phyloP scores from a whole-genome alignment of 2,888 invertebrate genomes.

The Mallateleia sp. region DNA sequence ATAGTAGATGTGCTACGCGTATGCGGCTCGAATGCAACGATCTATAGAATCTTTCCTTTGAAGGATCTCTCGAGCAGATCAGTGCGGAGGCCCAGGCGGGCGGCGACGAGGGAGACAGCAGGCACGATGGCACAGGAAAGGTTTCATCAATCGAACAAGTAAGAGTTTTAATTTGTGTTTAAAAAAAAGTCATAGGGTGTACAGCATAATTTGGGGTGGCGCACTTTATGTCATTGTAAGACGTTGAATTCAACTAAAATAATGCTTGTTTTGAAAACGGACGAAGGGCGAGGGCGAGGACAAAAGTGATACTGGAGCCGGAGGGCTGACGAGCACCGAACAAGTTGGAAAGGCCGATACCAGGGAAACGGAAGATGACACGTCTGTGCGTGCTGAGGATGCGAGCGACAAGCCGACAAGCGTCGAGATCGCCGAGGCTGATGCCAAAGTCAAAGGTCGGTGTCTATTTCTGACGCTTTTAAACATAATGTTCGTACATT shows the following conservation, averaged over 20 bases:
- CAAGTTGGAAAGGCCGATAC: conserved; percentile 50
- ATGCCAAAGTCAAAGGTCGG: conserved; percentile 72
- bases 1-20: conserved; percentile 83
- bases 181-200: too few relatives aligned
- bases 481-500: not conserved
- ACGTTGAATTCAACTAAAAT: conserved; percentile 26
- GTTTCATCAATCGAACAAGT: conserved; percentile 77
- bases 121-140: conserved; percentile 55
- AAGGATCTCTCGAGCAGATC: conserved; percentile 88
- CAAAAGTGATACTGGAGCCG: conserved; percentile 53
- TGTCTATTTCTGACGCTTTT: conserved; percentile 14
- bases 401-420: conserved; percentile 59
- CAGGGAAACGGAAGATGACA: conserved; percentile 66
- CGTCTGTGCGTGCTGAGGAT: conserved; percentile 67
- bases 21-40: conserved; percentile 84
- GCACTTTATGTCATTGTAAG: too few relatives aligned
- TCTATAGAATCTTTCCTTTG: conserved; percentile 87
- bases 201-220: not conserved
- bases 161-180: too few relatives aligned
- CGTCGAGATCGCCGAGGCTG: conserved; percentile 53
- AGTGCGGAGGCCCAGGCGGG: conserved; percentile 85
- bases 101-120: conserved; percentile 78
- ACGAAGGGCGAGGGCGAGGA: conserved; percentile 75
- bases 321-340: conserved; percentile 52
- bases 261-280: conserved; percentile 64